Percentiles rank a stretch among this genome's conserved stretches.
These are phyloP conservation scores for Sinocyclocheilus maitianheensis DNA, from an alignment of 2,113 vertebrate species.

Conservation along the genomic window DNA sequence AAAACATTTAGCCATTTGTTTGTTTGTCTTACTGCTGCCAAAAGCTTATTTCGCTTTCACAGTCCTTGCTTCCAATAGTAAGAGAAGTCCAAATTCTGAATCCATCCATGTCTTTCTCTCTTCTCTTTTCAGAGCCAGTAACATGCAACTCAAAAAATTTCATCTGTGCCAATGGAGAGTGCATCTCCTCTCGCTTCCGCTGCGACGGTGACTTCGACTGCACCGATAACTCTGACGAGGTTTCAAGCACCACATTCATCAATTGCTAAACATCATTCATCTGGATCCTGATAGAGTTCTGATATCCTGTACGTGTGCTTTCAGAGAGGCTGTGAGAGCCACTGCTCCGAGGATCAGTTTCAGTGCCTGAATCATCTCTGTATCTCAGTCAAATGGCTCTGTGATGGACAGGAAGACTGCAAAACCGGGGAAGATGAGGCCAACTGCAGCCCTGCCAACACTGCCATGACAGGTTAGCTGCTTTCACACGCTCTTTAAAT, in stretches of 20 bases:
- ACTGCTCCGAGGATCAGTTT: constrained; percentile 84
- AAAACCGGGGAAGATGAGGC: constrained; percentile 85
- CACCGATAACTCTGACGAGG: constrained; percentile 86
- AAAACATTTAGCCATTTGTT: background rate
- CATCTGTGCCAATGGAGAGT: constrained; percentile 85
- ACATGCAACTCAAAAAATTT: constrained; percentile 86
- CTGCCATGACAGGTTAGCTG: constrained; percentile 47
- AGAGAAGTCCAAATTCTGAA: background rate
- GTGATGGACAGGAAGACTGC: constrained; percentile 86
- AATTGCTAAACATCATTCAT: background rate
- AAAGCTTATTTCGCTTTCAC: background rate
- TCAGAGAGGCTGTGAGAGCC: constrained; percentile 84
- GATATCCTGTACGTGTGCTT: background rate
- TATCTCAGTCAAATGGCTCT: constrained; percentile 83
- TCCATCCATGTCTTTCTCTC: constrained; percentile 30
- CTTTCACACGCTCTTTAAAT: constrained; percentile 33
- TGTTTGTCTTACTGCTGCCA: constrained; percentile 7
- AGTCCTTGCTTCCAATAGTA: background rate
- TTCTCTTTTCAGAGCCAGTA: constrained; percentile 75
- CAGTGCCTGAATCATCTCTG: constrained; percentile 84
- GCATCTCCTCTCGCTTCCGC: constrained; percentile 84
- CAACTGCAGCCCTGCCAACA: constrained; percentile 71
- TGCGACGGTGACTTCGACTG: constrained; percentile 90
- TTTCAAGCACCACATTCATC: background rate
- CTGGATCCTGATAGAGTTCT: background rate